These are phyloP conservation scores for Vulpes ferrilata DNA, from an alignment of 2,113 vertebrate genomes.

Conservation along the genomic window DNA sequence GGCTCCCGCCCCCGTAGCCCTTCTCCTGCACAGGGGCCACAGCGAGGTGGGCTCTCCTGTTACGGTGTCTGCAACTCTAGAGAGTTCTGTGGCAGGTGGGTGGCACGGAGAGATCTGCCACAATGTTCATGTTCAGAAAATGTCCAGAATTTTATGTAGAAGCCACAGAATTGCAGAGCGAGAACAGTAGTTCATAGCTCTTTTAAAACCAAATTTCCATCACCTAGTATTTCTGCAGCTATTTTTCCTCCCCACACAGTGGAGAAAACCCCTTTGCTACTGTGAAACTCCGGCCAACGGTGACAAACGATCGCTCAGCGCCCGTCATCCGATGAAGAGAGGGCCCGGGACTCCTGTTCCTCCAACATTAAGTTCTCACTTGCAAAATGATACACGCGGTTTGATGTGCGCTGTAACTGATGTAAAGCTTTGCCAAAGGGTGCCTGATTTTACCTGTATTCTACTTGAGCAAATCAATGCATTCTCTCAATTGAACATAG, in stretches of 20 bases:
- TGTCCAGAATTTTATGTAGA: background rate
- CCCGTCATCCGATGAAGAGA: slow-evolving; percentile 88
- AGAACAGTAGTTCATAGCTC: too few relatives aligned
- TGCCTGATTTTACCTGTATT: slow-evolving; percentile 66
- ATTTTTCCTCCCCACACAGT: slow-evolving; percentile 85
- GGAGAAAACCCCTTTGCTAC: slow-evolving; percentile 97
- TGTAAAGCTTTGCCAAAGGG: slow-evolving; percentile 39
- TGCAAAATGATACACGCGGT: slow-evolving; percentile 35
- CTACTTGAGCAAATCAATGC: slow-evolving; percentile 72
- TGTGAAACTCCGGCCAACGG: slow-evolving; percentile 95
- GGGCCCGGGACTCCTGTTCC: accelerated
- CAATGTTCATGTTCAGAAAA: background rate
- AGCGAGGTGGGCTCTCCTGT: background rate
- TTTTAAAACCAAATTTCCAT: background rate
- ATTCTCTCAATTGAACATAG: slow-evolving; percentile 68
- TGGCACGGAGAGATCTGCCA: background rate
- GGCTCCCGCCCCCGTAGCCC: background rate
- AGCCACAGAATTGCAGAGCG: background rate
- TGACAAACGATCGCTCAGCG: slow-evolving; percentile 97
- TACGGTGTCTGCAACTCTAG: background rate
- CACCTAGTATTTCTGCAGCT: background rate
- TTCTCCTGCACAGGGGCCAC: background rate
- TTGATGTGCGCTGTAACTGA: slow-evolving; percentile 67
- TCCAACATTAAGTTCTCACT: background rate
- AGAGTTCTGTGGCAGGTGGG: accelerated